These are phyloP conservation scores for Uloborus diversus DNA, from an alignment of 1,140 invertebrate genomes.

Conservation along the genomic window DNA sequence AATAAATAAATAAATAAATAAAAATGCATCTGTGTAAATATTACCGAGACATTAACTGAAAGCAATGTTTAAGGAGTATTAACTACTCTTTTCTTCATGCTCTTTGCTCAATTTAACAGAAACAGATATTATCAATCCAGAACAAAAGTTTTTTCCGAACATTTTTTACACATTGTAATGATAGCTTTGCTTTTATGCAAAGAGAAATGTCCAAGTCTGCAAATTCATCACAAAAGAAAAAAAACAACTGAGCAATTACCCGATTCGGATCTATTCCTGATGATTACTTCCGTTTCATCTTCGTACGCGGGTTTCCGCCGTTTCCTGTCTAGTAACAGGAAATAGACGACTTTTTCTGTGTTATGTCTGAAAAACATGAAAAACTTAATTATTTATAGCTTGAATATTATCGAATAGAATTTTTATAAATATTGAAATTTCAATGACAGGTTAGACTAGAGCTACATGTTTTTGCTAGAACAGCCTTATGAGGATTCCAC, in stretches of 20 bases:
- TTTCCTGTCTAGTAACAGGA: conserved; percentile 95
- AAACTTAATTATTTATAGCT: not conserved
- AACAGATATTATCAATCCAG: not conserved
- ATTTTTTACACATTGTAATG: not conserved
- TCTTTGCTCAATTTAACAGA: not conserved
- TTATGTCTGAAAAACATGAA: conserved; percentile 83
- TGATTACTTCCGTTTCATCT: conserved; percentile 87
- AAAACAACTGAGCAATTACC: conserved; percentile 53
- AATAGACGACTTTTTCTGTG: conserved; percentile 99
- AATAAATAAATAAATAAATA: no score
- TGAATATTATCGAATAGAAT: no score
- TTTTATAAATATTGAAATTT: no score
- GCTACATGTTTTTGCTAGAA: no score
- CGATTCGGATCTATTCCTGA: conserved; percentile 68
- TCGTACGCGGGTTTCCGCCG: conserved; percentile 92
- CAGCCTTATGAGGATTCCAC: no score
- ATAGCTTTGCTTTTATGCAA: not conserved
- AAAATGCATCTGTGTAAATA: no score
- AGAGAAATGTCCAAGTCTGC: no score
- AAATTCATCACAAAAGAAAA: no score
- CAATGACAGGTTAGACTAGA: no score
- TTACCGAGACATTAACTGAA: no score
- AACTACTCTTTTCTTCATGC: no score
- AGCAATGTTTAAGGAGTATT: no score
- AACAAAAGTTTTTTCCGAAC: not conserved